These are phyloP conservation scores for Drosophila simulans DNA, from an alignment of 1,140 invertebrate species.

Conservation along the genomic window DNA sequence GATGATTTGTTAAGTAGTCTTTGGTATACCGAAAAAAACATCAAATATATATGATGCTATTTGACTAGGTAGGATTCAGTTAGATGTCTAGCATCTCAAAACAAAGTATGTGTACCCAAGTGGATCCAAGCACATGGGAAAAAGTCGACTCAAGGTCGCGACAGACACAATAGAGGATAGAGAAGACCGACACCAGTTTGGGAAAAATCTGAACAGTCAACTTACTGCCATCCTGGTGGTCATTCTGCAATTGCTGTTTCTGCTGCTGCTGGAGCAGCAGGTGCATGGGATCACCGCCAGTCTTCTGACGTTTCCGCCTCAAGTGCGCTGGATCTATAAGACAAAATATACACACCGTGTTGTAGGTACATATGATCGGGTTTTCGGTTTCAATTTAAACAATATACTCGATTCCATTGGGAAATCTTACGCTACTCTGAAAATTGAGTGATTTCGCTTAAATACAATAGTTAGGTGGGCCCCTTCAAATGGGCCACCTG, in stretches of 20 bases:
- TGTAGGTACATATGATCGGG: constrained; percentile 40
- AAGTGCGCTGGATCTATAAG: constrained; percentile 85
- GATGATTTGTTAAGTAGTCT: constrained; percentile 68
- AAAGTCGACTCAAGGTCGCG: constrained; percentile 1
- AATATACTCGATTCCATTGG: constrained; percentile 24
- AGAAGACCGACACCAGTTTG: constrained; percentile 29
- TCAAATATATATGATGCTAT: constrained; percentile 27
- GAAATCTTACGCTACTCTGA: constrained; percentile 38
- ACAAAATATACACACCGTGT: constrained; percentile 60
- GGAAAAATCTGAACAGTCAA: constrained; percentile 63
- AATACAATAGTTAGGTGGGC: constrained; percentile 31
- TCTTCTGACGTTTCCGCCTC: constrained; percentile 87
- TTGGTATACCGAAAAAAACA: constrained; percentile 58
- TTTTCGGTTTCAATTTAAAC: constrained; percentile 26
- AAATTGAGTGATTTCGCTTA: constrained; percentile 48
- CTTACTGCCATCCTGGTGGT: constrained; percentile 87
- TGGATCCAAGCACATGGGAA: constrained; percentile 11
- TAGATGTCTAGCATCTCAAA: constrained; percentile 38
- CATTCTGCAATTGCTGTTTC: constrained; percentile 81
- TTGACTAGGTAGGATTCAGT: constrained; percentile 63
- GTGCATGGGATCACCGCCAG: constrained; percentile 86
- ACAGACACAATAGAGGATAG: constrained; percentile 7
- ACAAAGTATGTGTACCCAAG: constrained; percentile 25
- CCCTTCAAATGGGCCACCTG: constrained; percentile 12
- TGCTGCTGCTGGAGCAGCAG: constrained; percentile 86